Evolutionary conservation across 2,797 vertebrate genomes (phyloP).

Genomic region (Aplochiton taeniatus): DNA sequence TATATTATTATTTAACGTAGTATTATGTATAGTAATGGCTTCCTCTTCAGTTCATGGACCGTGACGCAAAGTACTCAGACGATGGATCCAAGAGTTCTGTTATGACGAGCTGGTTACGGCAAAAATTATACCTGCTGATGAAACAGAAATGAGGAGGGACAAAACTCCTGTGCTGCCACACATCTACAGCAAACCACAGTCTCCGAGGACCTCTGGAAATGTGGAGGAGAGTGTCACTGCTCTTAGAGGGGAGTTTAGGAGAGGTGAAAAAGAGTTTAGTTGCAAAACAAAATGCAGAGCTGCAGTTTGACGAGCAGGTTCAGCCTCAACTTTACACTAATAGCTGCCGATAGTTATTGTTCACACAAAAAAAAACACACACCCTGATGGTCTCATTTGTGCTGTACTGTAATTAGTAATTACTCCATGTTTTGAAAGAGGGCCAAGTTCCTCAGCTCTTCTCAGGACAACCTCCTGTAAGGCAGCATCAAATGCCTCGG

Average conservation of each 20-base stretch:
- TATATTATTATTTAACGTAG: too few relatives aligned
- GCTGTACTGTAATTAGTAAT: conserved; percentile 21
- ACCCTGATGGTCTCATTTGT: conserved; percentile 45
- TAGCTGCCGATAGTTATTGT: conserved; percentile 61
- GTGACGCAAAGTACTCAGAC: too few relatives aligned
- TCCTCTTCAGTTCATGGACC: too few relatives aligned
- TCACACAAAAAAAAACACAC: conserved; percentile 36
- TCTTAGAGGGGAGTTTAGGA: conserved; percentile 52
- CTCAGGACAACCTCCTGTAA: conserved; percentile 32
- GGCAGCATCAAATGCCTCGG: conserved; percentile 30
- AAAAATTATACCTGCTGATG: conserved; percentile 48
- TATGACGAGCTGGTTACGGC: conserved; percentile 15
- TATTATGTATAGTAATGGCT: too few relatives aligned
- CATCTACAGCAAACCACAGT: conserved; percentile 62
- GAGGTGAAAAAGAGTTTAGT: conserved; percentile 55
- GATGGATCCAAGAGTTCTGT: too few relatives aligned
- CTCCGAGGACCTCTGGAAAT: conserved; percentile 61
- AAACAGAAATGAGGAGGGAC: conserved; percentile 37
- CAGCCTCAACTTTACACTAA: conserved; percentile 46
- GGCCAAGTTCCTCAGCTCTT: conserved; percentile 42
- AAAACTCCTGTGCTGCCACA: conserved; percentile 54
- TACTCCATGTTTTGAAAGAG: conserved; percentile 43
- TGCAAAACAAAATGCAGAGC: conserved; percentile 52
- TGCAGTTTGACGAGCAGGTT: conserved; percentile 58
- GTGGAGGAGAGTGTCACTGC: conserved; percentile 60